Conservation (phyloP, 1,140 invertebrate species). For the Zaprionus tsacasi region DNA sequence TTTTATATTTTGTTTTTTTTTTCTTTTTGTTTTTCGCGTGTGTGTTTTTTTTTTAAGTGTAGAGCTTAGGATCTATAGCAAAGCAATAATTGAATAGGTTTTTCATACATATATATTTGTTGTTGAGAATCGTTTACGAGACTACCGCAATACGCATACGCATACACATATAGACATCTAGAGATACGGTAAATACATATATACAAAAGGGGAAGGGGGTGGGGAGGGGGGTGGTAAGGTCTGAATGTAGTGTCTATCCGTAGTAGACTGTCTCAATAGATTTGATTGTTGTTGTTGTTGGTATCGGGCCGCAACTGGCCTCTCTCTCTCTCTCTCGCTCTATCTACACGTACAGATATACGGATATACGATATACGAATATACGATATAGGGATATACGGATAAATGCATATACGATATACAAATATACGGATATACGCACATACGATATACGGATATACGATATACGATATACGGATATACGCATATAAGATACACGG, state of each 20-base stretch:
- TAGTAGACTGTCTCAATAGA: neutral
- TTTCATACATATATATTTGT: constrained; percentile 37
- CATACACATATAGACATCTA: constrained; percentile 63
- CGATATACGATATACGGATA: no score
- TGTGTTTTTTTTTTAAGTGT: constrained; percentile 5
- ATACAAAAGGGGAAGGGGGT: constrained; percentile 21
- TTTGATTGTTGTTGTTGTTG: constrained; percentile 19
- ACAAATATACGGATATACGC: no score
- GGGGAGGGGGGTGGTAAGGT: neutral
- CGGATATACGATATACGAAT: neutral
- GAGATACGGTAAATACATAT: constrained; percentile 47
- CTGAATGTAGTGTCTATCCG: constrained; percentile 4
- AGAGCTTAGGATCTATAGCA: constrained; percentile 23
- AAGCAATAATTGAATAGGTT: constrained; percentile 33
- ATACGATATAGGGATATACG: no score
- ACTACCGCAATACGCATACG: constrained; percentile 20
- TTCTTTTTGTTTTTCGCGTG: neutral
- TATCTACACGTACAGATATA: constrained; percentile 15
- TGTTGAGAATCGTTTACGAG: constrained; percentile 28
- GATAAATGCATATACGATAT: no score
- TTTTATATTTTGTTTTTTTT: constrained; percentile 4
- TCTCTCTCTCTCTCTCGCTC: neutral
- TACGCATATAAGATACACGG: no score
- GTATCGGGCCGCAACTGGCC: neutral
- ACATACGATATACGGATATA: no score